phyloP scores from a whole-genome alignment of 2,113 vertebrate species.

The Pundamilia nyererei region DNA sequence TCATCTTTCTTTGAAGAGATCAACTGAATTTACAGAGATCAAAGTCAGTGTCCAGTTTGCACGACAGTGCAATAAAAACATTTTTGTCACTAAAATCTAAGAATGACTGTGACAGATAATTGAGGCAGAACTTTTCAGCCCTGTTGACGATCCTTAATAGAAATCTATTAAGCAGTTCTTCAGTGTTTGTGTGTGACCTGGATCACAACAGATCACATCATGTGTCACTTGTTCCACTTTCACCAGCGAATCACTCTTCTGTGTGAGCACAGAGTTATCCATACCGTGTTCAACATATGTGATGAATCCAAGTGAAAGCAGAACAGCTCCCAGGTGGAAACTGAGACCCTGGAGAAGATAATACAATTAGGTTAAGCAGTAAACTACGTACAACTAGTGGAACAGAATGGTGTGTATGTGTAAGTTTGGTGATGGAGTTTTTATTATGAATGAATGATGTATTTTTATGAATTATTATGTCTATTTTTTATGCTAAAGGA shows the following conservation, averaged over 20 bases:
- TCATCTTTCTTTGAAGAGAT: not conserved
- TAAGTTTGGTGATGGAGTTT: too few species aligned
- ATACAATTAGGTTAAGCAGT: not conserved
- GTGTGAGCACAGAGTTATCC: not conserved
- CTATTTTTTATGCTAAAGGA: too few species aligned
- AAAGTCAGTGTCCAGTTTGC: not conserved
- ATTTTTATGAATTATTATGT: too few species aligned
- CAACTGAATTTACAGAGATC: not conserved
- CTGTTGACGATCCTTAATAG: not conserved
- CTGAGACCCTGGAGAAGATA: slow-evolving; percentile 77
- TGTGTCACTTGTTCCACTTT: not conserved
- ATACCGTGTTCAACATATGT: slow-evolving; percentile 88
- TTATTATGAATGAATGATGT: too few species aligned
- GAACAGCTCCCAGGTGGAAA: slow-evolving; percentile 84
- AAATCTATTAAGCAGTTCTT: not conserved
- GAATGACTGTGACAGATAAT: not conserved
- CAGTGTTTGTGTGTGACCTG: not conserved
- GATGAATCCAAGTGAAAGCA: slow-evolving; percentile 85
- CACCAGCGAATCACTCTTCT: not conserved
- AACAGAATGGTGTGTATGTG: too few species aligned
- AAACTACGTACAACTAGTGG: not conserved
- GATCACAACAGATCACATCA: not conserved
- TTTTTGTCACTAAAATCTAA: not conserved
- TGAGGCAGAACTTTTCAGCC: not conserved
- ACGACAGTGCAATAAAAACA: not conserved